Evolutionary conservation across 1,140 invertebrate species (phyloP).

Genomic region (Conopomorpha cramerella): DNA sequence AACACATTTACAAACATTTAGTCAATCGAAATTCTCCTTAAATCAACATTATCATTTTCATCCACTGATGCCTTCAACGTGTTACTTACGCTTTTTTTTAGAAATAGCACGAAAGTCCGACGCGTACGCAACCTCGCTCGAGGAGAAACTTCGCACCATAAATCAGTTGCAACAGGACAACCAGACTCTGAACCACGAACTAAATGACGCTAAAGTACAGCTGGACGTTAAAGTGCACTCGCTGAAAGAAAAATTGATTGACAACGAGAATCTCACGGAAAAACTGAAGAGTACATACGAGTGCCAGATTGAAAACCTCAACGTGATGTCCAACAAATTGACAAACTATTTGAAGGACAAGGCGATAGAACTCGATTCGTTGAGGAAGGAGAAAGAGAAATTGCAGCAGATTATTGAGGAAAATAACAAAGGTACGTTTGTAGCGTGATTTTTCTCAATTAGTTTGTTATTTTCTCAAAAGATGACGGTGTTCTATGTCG

Average conservation of each 20-base stretch:
- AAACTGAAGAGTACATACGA: constrained; percentile 30
- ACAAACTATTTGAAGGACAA: constrained; percentile 32
- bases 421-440: constrained; percentile 15
- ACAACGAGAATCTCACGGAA: constrained; percentile 29
- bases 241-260: constrained; percentile 26
- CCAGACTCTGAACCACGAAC: constrained; percentile 16
- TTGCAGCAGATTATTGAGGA: constrained; percentile 16
- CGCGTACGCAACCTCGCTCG: constrained; percentile 10
- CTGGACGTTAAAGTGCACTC: constrained; percentile 29
- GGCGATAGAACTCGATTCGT: constrained; percentile 16
- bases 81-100: constrained; percentile 15
- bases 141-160: constrained; percentile 14
- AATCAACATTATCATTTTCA: no score
- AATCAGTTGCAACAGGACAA: constrained; percentile 24
- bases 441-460: no score
- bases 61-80: no score
- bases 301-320: constrained; percentile 31
- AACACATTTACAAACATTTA: no score
- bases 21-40: no score
- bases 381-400: constrained; percentile 20
- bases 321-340: constrained; percentile 28
- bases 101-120: constrained; percentile 17
- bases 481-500: no score
- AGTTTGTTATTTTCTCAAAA: no score
- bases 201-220: constrained; percentile 24